These are phyloP conservation scores for Idaea dimidiata DNA, from an alignment of 2,888 invertebrate genomes.

Conservation along the genomic window DNA sequence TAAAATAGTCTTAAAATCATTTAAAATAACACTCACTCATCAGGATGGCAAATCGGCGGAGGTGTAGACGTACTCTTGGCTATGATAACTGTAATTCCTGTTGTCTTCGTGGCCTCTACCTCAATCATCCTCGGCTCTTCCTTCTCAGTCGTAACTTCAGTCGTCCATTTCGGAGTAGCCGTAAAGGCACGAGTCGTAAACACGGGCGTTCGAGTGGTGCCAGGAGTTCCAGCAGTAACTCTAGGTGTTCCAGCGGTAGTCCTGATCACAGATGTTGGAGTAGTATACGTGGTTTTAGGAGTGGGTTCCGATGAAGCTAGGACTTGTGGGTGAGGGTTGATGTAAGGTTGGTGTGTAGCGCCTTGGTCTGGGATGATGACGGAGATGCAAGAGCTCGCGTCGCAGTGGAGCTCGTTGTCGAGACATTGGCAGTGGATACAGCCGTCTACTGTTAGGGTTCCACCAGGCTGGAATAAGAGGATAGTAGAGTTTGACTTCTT, in stretches of 20 bases:
- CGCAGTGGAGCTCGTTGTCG: slow-evolving; percentile 87
- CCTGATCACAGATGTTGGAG: slow-evolving; percentile 12
- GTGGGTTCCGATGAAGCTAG: slow-evolving; percentile 6
- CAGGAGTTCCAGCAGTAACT: slow-evolving; percentile 32
- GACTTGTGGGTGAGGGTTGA: slow-evolving; percentile 28
- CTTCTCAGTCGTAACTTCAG: not conserved
- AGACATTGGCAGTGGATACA: slow-evolving; percentile 91
- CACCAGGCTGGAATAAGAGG: slow-evolving; percentile 83
- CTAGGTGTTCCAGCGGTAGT: slow-evolving; percentile 49
- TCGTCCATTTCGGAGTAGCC: not conserved
- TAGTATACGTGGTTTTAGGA: slow-evolving; percentile 10
- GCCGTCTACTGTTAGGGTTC: slow-evolving; percentile 76
- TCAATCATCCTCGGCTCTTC: not conserved
- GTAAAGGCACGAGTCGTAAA: not conserved
- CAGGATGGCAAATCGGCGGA: slow-evolving; percentile 29
- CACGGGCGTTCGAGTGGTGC: slow-evolving; percentile 3
- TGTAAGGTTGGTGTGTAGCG: slow-evolving; percentile 41
- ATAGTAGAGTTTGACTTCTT: slow-evolving; percentile 1
- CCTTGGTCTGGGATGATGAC: slow-evolving; percentile 32
- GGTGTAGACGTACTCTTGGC: slow-evolving; percentile 27
- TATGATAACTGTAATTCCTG: slow-evolving; percentile 16
- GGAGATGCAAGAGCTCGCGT: slow-evolving; percentile 73
- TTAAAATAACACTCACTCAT: slow-evolving; percentile 40
- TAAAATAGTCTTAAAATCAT: too few relatives aligned
- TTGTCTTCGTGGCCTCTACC: slow-evolving; percentile 4